phyloP scores from a whole-genome alignment of 1,140 invertebrate species.

The Ips typographus region DNA sequence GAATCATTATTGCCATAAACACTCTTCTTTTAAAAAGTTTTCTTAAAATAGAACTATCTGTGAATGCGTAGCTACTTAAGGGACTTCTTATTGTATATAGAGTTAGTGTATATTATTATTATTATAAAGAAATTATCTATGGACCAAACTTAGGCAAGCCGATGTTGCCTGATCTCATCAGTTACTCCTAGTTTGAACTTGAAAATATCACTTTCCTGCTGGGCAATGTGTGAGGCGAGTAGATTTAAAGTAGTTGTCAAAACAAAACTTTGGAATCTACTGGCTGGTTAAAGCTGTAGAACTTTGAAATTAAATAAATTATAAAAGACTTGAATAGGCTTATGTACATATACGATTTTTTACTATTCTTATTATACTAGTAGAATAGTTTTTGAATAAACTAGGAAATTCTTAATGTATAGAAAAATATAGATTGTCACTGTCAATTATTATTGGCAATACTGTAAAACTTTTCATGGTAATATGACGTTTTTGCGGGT shows the following conservation, averaged over 20 bases:
- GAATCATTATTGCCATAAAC: not conserved
- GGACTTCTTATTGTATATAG: conserved; percentile 24
- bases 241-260: no score
- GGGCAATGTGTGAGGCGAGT: not conserved
- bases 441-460: conserved; percentile 14
- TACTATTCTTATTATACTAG: conserved; percentile 22
- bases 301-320: not conserved
- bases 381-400: not conserved
- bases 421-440: not conserved
- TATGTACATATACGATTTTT: conserved; percentile 23
- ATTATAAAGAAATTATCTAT: conserved; percentile 25
- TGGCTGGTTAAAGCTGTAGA: no score
- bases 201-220: no score
- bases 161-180: conserved; percentile 31
- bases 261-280: no score
- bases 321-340: conserved; percentile 30
- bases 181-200: not conserved
- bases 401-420: not conserved
- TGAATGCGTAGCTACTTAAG: conserved; percentile 37
- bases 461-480: not conserved
- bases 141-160: conserved; percentile 38
- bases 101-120: conserved; percentile 6
- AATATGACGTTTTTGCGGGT: not conserved
- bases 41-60: conserved; percentile 33
- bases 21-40: not conserved